Percentiles rank a stretch among this genome's conserved stretches.
Conservation (phyloP, 2,888 invertebrate genomes). For the Ferdinandea cuprea region DNA sequence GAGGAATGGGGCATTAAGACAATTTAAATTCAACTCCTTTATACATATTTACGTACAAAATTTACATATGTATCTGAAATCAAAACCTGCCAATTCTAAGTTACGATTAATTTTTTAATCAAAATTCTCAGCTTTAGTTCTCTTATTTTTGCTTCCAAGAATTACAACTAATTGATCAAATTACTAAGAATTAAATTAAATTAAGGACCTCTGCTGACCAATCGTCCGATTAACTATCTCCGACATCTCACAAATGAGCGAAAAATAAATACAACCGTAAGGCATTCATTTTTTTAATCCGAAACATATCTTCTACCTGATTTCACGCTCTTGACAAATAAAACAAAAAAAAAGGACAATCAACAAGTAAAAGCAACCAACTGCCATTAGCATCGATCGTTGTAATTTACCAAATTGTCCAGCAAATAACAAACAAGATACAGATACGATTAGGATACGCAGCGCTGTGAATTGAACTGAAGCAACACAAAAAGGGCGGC, state of each 20-base stretch:
- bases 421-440: slow-evolving; percentile 69
- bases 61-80: too few relatives aligned
- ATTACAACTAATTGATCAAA: slow-evolving; percentile 45
- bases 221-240: slow-evolving; percentile 63
- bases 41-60: too few relatives aligned
- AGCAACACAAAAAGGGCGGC: slow-evolving; percentile 33
- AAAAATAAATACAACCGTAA: slow-evolving; percentile 49
- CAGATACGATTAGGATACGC: slow-evolving; percentile 28
- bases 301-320: slow-evolving; percentile 71
- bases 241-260: slow-evolving; percentile 65
- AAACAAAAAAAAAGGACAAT: slow-evolving; percentile 43
- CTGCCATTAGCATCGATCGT: slow-evolving; percentile 55
- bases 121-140: too few relatives aligned
- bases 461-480: slow-evolving; percentile 12
- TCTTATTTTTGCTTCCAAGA: too few relatives aligned
- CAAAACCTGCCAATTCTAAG: too few relatives aligned
- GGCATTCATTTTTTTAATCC: slow-evolving; percentile 56
- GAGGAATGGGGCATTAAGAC: too few relatives aligned
- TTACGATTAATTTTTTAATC: too few relatives aligned
- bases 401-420: slow-evolving; percentile 62
- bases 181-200: slow-evolving; percentile 8
- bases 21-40: too few relatives aligned
- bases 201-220: slow-evolving; percentile 47
- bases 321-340: slow-evolving; percentile 49
- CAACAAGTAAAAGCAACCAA: slow-evolving; percentile 1